A percentile compares a stretch with the other conserved stretches of the same genome.
phyloP scores from a whole-genome alignment of 1,140 invertebrate genomes.

The Holcopasites calliopsidis region DNA sequence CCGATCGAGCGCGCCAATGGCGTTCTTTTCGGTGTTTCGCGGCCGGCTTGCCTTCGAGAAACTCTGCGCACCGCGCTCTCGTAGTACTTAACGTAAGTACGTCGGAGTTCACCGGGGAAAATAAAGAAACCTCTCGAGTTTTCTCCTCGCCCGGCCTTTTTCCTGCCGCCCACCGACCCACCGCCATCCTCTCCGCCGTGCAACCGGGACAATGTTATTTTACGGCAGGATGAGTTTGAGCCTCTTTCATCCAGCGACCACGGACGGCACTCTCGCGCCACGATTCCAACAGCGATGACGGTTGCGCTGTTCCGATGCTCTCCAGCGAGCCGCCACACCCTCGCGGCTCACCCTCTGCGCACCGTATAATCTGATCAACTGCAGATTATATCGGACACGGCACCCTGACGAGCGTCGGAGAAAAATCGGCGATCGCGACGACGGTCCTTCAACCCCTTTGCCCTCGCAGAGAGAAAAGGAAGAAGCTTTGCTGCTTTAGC shows the following conservation, averaged over 20 bases:
- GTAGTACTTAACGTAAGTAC: slow-evolving; percentile 74
- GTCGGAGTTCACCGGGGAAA: slow-evolving; percentile 64
- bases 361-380: slow-evolving; percentile 80
- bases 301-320: slow-evolving; percentile 28
- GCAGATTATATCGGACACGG: slow-evolving; percentile 76
- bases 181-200: slow-evolving; percentile 51
- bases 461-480: neutral
- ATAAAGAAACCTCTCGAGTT: slow-evolving; percentile 71
- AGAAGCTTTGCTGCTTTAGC: neutral
- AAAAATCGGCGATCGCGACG: slow-evolving; percentile 46
- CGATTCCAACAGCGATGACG: slow-evolving; percentile 49
- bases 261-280: slow-evolving; percentile 54
- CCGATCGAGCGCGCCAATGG: slow-evolving; percentile 28
- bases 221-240: slow-evolving; percentile 78
- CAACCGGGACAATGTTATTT: slow-evolving; percentile 79
- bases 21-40: slow-evolving; percentile 32
- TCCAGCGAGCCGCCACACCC: slow-evolving; percentile 55
- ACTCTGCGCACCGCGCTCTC: slow-evolving; percentile 27
- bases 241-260: slow-evolving; percentile 79
- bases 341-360: slow-evolving; percentile 61
- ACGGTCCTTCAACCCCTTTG: slow-evolving; percentile 2
- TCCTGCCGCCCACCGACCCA: slow-evolving; percentile 4
- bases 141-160: slow-evolving; percentile 47
- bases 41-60: slow-evolving; percentile 25
- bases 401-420: slow-evolving; percentile 55